Evolutionary conservation across 2,888 invertebrate genomes (phyloP), one percentile per base, ranked within the genome.

Genomic region (Luperina nickerlii): DNA sequence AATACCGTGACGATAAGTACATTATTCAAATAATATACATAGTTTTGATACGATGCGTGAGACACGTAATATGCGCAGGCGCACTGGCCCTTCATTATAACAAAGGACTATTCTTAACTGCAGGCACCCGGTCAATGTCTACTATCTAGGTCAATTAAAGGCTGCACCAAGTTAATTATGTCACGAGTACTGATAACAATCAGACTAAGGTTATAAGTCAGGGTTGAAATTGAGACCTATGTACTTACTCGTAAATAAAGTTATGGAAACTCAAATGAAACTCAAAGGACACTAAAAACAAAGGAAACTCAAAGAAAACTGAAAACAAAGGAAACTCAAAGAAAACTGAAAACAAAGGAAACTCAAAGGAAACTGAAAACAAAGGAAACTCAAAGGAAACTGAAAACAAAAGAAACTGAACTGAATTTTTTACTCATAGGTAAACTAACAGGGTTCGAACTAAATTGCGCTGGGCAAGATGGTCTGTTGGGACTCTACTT

Each of bases 101-200:
- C 77, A 69, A 79, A 87, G 74, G 78, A 74, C 57, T 82, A 84
- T 84, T 78, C 79, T 71, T 13, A 20, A 32, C 67, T 54, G 75
- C 48, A 63, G 65, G 57, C 71, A n/a, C 27, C 24, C 24, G 72
- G 74, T 86, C 87, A 86, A 87, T 86, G 79, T 74, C 77, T 78
- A 68, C 57, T 72, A 84, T 76, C 75, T 79, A 72, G 87, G 86
- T 79, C 82, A 82, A 86, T 86, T 78, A 84, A 85, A 87, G 70
- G 71, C 63, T 74, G 45, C 68, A 76, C 27, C 45, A 20, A 9
- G 67, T 65, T 76, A 79, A 86, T 83, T 78, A 86, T 54, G 65
- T 68, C 42, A 71, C 69, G 68, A 54, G 57, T 76, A 18, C 18
- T 69, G 27, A 82, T 74, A 70, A 51, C 48, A 63, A 60, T 67